Percentiles rank a stretch among this genome's conserved stretches.
Evolutionary conservation across 2,888 invertebrate genomes (phyloP).

Genomic region (Synergus umbraculus): DNA sequence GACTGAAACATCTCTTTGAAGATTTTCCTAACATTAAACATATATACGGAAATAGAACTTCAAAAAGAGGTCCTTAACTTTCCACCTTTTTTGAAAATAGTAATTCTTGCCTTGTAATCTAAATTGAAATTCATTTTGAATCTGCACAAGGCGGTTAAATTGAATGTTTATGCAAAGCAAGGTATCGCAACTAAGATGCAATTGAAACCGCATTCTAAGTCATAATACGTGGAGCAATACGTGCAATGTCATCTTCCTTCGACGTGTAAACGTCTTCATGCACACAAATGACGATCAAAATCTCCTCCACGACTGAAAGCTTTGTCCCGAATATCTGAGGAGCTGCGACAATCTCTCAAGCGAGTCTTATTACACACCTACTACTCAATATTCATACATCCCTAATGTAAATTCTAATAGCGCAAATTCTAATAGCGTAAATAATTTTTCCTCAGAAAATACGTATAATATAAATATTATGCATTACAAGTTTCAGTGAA

Average conservation of each 20-base stretch:
- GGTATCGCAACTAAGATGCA: not conserved
- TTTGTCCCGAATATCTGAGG: constrained; percentile 42
- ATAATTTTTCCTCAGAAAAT: not conserved
- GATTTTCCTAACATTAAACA: no score
- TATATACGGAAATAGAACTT: no score
- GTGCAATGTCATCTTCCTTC: not conserved
- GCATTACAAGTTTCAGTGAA: not conserved
- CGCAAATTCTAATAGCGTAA: not conserved
- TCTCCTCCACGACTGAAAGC: constrained; percentile 48
- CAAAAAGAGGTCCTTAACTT: no score
- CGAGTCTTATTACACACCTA: not conserved
- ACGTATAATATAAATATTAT: no score
- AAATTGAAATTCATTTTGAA: not conserved
- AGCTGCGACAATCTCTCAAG: not conserved
- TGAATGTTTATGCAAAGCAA: not conserved
- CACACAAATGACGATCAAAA: constrained; percentile 55
- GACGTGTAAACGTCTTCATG: constrained; percentile 47
- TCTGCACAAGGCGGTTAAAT: not conserved
- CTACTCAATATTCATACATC: not conserved
- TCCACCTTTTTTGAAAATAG: no score
- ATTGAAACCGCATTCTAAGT: not conserved
- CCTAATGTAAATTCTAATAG: not conserved
- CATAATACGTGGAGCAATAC: not conserved
- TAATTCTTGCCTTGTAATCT: not conserved
- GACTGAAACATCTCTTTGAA: not conserved